These are phyloP conservation scores for Catocala nupta DNA, from an alignment of 2,888 invertebrate species.

Conservation along the genomic window DNA sequence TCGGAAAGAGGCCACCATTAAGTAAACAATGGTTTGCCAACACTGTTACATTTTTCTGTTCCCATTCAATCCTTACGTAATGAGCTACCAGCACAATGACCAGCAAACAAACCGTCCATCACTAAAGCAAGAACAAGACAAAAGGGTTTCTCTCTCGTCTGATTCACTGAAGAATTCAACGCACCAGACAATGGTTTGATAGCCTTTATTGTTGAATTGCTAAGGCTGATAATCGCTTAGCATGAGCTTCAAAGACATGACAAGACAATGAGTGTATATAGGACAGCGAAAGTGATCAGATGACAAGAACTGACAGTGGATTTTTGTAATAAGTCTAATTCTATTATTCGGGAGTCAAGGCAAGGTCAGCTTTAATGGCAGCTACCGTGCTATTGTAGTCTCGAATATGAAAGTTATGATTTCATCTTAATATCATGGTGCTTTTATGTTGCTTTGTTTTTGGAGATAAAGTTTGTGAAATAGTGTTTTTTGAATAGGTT, in stretches of 20 bases:
- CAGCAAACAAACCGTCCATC: slow-evolving; percentile 24
- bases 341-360: slow-evolving; percentile 35
- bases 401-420: slow-evolving; percentile 5
- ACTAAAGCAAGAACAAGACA: slow-evolving; percentile 31
- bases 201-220: slow-evolving; percentile 16
- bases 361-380: slow-evolving; percentile 41
- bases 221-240: slow-evolving; percentile 35
- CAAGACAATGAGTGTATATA: slow-evolving; percentile 44
- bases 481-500: too few species aligned
- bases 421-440: not conserved
- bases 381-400: slow-evolving; percentile 14
- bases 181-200: not conserved
- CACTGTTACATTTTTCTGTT: slow-evolving; percentile 24
- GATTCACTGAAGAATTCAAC: slow-evolving; percentile 5
- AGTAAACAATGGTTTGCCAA: slow-evolving; percentile 25
- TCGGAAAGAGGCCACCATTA: not conserved
- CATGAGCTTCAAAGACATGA: slow-evolving; percentile 10
- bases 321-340: slow-evolving; percentile 47
- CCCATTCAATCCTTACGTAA: slow-evolving; percentile 35
- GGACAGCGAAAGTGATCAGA: slow-evolving; percentile 49
- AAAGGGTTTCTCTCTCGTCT: slow-evolving; percentile 1
- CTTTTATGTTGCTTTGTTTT: not conserved
- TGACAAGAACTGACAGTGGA: slow-evolving; percentile 47
- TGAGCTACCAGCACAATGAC: slow-evolving; percentile 13
- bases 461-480: not conserved